Percentiles rank a stretch among this genome's conserved stretches.
Evolutionary conservation across 2,113 vertebrate species (phyloP).

Genomic region (Daboia siamensis): DNA sequence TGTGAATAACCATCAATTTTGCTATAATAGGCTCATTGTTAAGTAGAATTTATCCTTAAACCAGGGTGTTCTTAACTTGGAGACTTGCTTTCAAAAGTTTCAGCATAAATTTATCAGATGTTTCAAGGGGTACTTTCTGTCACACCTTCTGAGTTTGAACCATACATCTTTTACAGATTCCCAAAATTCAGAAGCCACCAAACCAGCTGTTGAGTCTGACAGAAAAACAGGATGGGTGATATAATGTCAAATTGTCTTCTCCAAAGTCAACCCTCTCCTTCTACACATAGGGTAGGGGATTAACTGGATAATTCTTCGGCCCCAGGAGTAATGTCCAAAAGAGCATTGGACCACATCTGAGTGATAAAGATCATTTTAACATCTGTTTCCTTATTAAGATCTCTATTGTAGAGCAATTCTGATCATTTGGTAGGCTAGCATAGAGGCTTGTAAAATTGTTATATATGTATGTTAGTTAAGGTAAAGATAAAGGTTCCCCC

Average conservation of each 20-base stretch:
- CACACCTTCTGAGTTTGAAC: neutral
- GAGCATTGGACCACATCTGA: neutral
- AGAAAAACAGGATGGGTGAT: neutral
- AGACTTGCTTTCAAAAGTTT: neutral
- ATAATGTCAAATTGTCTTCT: neutral
- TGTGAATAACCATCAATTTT: neutral
- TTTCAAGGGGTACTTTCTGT: neutral
- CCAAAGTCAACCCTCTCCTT: neutral
- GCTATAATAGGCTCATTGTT: neutral
- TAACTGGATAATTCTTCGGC: neutral
- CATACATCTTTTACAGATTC: neutral
- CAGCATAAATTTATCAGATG: neutral
- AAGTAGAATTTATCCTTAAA: neutral
- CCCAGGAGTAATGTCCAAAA: neutral
- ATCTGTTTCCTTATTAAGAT: neutral
- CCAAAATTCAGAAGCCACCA: neutral
- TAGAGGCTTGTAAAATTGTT: neutral
- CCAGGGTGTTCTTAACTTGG: neutral
- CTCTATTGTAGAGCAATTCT: neutral
- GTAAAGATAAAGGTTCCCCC: too few relatives aligned
- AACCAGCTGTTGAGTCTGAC: neutral
- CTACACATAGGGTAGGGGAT: neutral
- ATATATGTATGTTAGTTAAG: neutral
- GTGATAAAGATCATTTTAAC: neutral
- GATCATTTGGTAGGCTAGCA: neutral